Evolutionary conservation across 2,797 vertebrate genomes (phyloP).

Genomic region (Peromyscus nudipes): DNA sequence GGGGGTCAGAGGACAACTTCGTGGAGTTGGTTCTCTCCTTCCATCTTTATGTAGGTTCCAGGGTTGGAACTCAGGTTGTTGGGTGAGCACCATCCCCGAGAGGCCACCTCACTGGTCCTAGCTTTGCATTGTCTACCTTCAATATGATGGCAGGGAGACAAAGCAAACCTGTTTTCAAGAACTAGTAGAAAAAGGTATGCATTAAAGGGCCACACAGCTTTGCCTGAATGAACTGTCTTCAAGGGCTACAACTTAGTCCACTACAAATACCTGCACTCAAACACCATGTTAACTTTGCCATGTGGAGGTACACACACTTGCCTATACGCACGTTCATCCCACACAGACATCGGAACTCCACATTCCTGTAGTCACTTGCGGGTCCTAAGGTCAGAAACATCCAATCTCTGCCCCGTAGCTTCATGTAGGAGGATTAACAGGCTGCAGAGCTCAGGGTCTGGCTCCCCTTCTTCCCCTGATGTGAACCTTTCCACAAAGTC

Average conservation of each 20-base stretch:
- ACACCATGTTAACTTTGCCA: neutral
- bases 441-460: neutral
- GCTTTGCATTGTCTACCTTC: neutral
- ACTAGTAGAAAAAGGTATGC: neutral
- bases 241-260: neutral
- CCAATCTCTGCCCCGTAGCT: neutral
- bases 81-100: neutral
- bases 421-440: neutral
- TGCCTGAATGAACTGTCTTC: accelerated
- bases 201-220: accelerated
- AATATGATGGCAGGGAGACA: neutral
- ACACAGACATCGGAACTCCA: neutral
- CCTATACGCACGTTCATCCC: too few species aligned
- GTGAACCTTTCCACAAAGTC: neutral
- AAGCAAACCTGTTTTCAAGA: neutral
- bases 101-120: too few species aligned
- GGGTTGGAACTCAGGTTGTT: neutral
- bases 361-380: neutral
- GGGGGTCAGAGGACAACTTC: neutral
- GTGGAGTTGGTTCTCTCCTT: neutral
- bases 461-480: accelerated
- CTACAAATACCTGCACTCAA: neutral
- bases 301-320: too few species aligned
- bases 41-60: neutral
- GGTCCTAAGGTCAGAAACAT: neutral